Base-by-base conservation (phyloP, 2,113 vertebrate genomes). In the Bos indicus region DNA sequence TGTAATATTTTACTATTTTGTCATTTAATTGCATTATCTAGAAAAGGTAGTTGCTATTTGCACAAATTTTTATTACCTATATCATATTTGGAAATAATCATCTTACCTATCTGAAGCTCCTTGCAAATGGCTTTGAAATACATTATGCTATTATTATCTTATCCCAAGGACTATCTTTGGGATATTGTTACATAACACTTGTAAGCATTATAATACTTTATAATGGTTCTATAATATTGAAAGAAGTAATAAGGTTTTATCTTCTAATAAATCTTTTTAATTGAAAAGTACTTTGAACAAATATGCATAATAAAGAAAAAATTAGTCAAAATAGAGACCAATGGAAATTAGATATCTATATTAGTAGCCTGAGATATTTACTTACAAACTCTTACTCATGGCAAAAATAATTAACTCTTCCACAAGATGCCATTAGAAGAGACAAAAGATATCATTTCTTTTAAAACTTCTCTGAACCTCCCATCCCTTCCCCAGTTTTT, bases 251-350 rank as follows among this genome's bases (percentile, higher is more conserved):
- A 77, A 59, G 25, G 78, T 74, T 95, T 97, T 93, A 88, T 92
- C 54, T 52, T 54, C 67, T 57, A 86, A 56, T 62, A 94, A 96
- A 74, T 95, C 4, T 51, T 81, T 82, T 90, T 83, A 88, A 54
- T 40, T 83, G 43, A 54, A 90, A 97, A 92, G 19, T 81, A 64
- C 60, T 87, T 93, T 84, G 52, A 91, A 54, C n/a, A 93, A 82
- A 96, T 88, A 95, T 60, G 85, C 43, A 52, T 71, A 92, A 78
- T 80, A 91, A 78, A 91, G 59, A 95, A 95, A 19, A 90, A 96
- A 82, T 78, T 46, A 67, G 82, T 96, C 56, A 95, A 94, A 96
- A 90, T 67, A 60, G 74, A 62, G 30, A 60, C 57, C 17, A 74
- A 8, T 23, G 2, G 83, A 88, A 95, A 82, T 88, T 85, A 94